Evolutionary conservation across 2,797 vertebrate genomes (phyloP).

Genomic region (Molossus molossus): DNA sequence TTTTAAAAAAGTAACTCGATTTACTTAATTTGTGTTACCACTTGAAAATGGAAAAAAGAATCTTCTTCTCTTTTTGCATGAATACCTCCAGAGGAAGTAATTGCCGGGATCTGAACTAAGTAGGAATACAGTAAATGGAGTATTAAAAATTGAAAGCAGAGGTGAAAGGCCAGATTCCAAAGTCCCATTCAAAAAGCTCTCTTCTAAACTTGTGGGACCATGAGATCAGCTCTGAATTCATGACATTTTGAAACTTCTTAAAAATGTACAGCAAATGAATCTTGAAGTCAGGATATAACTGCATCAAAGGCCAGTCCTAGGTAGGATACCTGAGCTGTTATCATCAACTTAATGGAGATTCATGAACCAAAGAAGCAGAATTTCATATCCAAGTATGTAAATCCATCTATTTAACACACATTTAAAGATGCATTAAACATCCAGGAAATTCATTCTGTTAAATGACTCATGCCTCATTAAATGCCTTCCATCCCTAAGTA

Average conservation of each 20-base stretch:
- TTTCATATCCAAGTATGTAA: background rate
- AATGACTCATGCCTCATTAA: constrained; percentile 58
- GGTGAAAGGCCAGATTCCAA: background rate
- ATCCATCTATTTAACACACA: constrained; percentile 41
- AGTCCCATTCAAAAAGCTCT: background rate
- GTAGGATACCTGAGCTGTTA: background rate
- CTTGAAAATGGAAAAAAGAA: constrained; percentile 35
- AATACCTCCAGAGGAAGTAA: background rate
- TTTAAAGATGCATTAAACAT: constrained; percentile 56
- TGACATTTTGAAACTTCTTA: constrained; percentile 26
- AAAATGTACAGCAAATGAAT: constrained; percentile 28
- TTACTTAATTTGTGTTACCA: constrained; percentile 35
- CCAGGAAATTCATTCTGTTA: constrained; percentile 56
- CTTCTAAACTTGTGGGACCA: background rate
- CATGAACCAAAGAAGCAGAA: background rate
- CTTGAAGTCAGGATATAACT: background rate
- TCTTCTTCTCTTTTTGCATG: background rate
- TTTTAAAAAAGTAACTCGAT: background rate
- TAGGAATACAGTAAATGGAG: background rate
- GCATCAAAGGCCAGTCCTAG: background rate
- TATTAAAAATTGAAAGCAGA: background rate
- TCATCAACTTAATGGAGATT: constrained; percentile 6
- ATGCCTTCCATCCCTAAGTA: background rate
- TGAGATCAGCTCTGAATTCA: background rate
- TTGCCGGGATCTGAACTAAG: constrained; percentile 3